Evolutionary conservation across 2,113 vertebrate species (phyloP), one percentile per base, ranked within the genome.

Genomic region (Corythaeola cristata): DNA sequence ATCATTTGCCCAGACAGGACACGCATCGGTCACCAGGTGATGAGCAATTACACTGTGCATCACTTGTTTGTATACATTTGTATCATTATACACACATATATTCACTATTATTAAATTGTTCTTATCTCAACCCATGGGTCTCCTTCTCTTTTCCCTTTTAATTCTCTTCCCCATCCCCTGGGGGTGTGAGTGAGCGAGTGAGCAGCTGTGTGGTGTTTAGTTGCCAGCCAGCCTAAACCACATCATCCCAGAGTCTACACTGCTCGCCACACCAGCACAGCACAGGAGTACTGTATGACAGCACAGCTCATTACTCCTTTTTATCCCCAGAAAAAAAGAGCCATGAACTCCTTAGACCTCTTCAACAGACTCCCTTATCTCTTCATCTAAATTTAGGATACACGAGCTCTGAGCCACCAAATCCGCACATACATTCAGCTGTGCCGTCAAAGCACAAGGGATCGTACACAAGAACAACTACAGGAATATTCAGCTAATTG

Each of bases 301-400:
- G 35, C 44, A 80, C 5, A 17, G n/a, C 26, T 68, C 52, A 9
- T 22, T 17, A 69, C 15, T 74, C 21, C 12, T 74, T 62, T 58
- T 66, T 41, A 30, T 84, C 23, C 12, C 9, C 35, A 89, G 12
- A 32, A 28, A 67, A 45, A 56, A 68, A 60, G 39, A 80, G 55
- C 15, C n/a, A 58, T 3, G 13, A 60, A 44, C 9, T 33, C 15
- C 20, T 37, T 24, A 23, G 1, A 22, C 0, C 2, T 44, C 22
- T 47, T 73, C 32, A 37, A 35, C n/a, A 41, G 3, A 7, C 5
- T 28, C 15, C 37, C 1, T 0, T 23, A 75, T 2, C 8, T 11
- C 30, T 84, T 75, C 19, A 30, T 11, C 35, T 35, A 64, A 56
- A 56, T 9, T 22, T 1, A 39, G 45, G 24, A 44, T 89, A 78